Evolutionary conservation across 2,113 vertebrate species (phyloP).

Genomic region (Daphoenositta chrysoptera): DNA sequence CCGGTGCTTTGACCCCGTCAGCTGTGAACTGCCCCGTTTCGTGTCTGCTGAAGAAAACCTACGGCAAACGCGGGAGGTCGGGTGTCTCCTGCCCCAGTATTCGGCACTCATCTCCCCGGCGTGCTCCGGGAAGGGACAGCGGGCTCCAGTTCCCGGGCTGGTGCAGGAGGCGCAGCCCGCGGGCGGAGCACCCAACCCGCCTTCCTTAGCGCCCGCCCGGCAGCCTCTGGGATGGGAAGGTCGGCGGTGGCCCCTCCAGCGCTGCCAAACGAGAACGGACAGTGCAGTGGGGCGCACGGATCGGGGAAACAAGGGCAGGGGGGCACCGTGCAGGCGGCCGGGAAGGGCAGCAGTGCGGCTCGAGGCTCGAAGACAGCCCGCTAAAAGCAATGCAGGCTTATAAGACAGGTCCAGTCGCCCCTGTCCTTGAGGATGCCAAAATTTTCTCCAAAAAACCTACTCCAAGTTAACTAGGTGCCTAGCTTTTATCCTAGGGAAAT

Average conservation of each 20-base stretch:
- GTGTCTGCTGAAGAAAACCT: neutral
- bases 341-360: neutral
- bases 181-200: neutral
- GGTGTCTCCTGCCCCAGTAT: neutral
- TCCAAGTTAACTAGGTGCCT: no score
- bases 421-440: neutral
- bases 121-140: neutral
- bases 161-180: neutral
- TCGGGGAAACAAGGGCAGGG: neutral
- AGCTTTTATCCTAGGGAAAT: neutral
- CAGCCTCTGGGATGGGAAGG: no score
- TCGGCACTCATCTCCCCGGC: neutral
- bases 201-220: neutral
- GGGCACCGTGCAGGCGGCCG: no score
- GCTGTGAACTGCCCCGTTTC: neutral
- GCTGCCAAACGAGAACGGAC: neutral
- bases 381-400: neutral
- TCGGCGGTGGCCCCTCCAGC: no score
- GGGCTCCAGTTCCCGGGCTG: accelerated
- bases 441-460: neutral
- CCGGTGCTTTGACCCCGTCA: neutral
- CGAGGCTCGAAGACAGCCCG: neutral
- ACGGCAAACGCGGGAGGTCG: accelerated
- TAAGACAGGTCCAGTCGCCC: no score
- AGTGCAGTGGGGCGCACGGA: accelerated